Percentiles rank a stretch among this genome's conserved stretches.
Evolutionary conservation across 2,888 invertebrate genomes (phyloP).

Genomic region (Pinctada fucata): DNA sequence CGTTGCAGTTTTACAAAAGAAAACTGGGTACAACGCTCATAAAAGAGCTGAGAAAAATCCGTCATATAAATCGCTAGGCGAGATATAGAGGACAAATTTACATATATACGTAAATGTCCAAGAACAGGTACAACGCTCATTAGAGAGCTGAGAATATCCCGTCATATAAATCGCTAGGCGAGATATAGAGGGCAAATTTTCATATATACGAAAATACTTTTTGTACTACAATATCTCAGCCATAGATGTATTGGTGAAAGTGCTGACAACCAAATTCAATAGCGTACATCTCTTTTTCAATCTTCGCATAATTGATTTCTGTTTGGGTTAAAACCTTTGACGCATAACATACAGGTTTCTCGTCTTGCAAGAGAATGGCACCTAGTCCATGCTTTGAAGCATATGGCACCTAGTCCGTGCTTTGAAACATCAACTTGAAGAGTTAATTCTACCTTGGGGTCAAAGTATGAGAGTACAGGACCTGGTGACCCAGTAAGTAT

Average conservation of each 20-base stretch:
- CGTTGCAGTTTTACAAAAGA: too few relatives aligned
- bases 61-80: too few relatives aligned
- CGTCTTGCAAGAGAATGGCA: slow-evolving; percentile 23
- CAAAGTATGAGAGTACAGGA: slow-evolving; percentile 20
- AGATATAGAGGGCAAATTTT: too few relatives aligned
- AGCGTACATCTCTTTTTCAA: slow-evolving; percentile 30
- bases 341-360: slow-evolving; percentile 24
- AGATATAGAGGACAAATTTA: too few relatives aligned
- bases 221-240: slow-evolving; percentile 1
- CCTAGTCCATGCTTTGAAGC: slow-evolving; percentile 32
- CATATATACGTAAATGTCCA: too few relatives aligned
- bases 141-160: too few relatives aligned
- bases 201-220: too few relatives aligned
- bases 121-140: too few relatives aligned
- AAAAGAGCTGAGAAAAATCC: too few relatives aligned
- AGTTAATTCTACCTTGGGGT: slow-evolving; percentile 23
- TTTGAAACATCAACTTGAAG: slow-evolving; percentile 38
- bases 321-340: slow-evolving; percentile 32
- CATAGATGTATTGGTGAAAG: slow-evolving; percentile 23
- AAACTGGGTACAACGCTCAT: too few relatives aligned
- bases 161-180: too few relatives aligned
- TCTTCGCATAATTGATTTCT: slow-evolving; percentile 29
- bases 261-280: slow-evolving; percentile 20
- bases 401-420: slow-evolving; percentile 30
- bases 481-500: slow-evolving; percentile 15